phyloP scores from a whole-genome alignment of 2,113 vertebrate species.

The Dolichotis patagonum region DNA sequence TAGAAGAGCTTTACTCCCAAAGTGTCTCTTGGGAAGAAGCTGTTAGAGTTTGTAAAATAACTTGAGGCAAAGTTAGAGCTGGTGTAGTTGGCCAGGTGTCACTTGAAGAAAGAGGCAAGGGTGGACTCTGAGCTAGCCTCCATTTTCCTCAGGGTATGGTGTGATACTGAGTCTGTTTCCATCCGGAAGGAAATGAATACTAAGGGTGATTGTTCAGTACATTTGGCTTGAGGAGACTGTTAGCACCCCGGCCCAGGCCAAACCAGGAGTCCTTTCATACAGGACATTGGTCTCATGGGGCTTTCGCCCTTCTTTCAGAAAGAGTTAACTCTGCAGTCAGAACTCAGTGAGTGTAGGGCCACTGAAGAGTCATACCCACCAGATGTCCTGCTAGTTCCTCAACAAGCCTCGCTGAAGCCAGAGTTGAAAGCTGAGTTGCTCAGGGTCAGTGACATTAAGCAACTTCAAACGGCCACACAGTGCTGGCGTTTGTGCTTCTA shows the following conservation, averaged over 20 bases:
- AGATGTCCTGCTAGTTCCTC: constrained; percentile 8
- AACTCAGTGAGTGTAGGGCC: not conserved
- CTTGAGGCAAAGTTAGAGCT: not conserved
- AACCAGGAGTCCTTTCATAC: not conserved
- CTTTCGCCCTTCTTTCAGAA: not conserved
- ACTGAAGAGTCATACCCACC: not conserved
- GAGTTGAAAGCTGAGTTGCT: not conserved
- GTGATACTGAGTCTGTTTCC: not conserved
- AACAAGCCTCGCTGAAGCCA: not conserved
- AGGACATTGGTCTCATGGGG: not conserved
- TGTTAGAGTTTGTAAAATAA: not conserved
- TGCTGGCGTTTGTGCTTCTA: not conserved
- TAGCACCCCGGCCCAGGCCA: not conserved
- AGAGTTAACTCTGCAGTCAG: not conserved
- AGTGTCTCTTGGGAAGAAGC: not conserved
- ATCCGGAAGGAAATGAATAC: not conserved
- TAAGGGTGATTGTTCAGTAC: not conserved
- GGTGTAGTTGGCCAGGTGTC: not conserved
- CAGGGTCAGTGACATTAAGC: not conserved
- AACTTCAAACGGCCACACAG: not conserved
- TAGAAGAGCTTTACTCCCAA: not conserved
- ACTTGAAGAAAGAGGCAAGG: not conserved
- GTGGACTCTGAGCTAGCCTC: not conserved
- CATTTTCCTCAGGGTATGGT: not conserved
- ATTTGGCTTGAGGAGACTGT: not conserved